phyloP scores from a whole-genome alignment of 2,888 invertebrate species.

The Timema podura region DNA sequence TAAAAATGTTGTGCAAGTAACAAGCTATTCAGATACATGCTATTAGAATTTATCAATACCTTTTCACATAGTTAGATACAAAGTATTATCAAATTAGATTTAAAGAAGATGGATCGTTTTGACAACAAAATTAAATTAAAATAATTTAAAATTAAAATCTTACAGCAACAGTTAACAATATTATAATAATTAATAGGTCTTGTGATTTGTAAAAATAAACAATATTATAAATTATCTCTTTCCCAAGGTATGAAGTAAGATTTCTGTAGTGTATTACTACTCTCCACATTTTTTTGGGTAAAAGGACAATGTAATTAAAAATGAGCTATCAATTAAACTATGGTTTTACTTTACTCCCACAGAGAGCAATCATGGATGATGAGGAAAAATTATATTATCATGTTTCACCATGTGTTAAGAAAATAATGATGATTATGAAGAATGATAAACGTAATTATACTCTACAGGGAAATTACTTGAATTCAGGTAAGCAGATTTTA shows the following conservation, averaged over 20 bases:
- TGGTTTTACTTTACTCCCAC: background rate
- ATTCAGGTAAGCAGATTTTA: background rate
- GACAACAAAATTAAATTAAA: background rate
- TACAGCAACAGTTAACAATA: background rate
- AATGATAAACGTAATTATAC: background rate
- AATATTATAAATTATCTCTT: no score
- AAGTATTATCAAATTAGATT: no score
- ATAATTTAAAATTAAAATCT: slow-evolving; percentile 1
- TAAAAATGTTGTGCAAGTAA: no score
- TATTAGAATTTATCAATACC: no score
- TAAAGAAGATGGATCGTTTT: background rate
- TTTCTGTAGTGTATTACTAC: no score
- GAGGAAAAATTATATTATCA: background rate
- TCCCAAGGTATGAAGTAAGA: no score
- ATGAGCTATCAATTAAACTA: background rate
- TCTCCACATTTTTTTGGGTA: background rate
- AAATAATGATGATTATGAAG: slow-evolving; percentile 1
- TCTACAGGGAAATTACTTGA: slow-evolving; percentile 3
- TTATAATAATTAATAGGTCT: no score
- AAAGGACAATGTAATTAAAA: background rate
- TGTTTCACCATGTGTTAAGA: background rate
- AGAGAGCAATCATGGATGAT: background rate
- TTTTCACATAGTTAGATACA: no score
- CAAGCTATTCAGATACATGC: no score
- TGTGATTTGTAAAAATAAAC: no score